Conservation (phyloP, 2,113 vertebrate species). For the Oenanthe oenanthe region DNA sequence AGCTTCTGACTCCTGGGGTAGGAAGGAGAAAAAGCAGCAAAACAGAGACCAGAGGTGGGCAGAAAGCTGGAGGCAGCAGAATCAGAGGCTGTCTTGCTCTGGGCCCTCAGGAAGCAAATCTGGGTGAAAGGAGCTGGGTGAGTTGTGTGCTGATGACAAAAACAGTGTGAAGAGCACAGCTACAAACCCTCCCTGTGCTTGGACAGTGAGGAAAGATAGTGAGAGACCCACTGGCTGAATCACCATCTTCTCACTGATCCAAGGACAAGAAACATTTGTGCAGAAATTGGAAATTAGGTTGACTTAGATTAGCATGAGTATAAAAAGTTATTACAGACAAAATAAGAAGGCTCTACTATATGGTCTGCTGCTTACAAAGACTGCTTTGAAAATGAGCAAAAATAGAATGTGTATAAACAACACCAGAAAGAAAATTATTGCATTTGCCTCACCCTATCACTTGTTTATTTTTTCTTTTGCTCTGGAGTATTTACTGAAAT, state of each 20-base stretch:
- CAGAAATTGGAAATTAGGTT: background rate
- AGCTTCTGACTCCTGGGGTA: background rate
- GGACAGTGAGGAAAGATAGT: background rate
- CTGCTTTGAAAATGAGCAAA: slow-evolving; percentile 2
- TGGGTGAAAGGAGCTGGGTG: background rate
- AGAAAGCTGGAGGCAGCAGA: accelerated
- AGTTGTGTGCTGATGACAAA: background rate
- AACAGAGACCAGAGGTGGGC: background rate
- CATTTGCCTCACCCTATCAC: background rate
- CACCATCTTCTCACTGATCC: background rate
- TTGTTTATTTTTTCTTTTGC: background rate
- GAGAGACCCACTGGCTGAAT: background rate
- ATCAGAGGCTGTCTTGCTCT: accelerated
- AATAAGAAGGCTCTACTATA: background rate
- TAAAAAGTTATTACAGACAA: background rate
- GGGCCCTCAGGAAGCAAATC: background rate
- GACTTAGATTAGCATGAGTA: background rate
- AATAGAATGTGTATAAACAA: background rate
- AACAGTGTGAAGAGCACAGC: background rate
- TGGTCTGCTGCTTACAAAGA: background rate
- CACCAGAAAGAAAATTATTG: background rate
- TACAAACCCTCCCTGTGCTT: background rate
- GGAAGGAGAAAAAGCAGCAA: background rate
- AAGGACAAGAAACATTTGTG: background rate
- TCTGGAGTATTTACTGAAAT: background rate